Base-by-base conservation (phyloP, 2,888 invertebrate genomes). In the Torymus tubicola region DNA sequence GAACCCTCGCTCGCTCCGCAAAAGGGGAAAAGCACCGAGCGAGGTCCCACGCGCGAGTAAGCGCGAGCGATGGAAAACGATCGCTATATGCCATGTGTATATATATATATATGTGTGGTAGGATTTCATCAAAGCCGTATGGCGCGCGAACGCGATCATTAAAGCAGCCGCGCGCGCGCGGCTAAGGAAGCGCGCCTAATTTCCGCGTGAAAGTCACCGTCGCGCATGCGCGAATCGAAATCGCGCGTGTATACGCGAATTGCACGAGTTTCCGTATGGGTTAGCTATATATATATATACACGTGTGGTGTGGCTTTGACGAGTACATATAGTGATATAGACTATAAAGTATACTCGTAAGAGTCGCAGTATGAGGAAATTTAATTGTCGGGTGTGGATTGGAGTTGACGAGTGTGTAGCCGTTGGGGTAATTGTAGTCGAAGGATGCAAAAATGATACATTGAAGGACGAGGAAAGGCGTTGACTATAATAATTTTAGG, bases 191-290 rank as follows among this genome's bases (percentile, higher is more conserved):
- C 75, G 16, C 77, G 70, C 70, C 77, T 63, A 69, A 70, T 77
- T 77, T 77, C 77, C 77, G 69, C 69, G 77, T 77, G 77, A 77
- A 77, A 77, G 77, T 74, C 67, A 18, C 24, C 52, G 55, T 53
- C 24, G 16, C 24, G 55, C 24, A 1, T 57, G 10, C 31, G 8
- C 18, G 50, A 70, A 70, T 60, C 50, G 70, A 58, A 69, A 69
- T 42, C 69, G 57, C 69, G 57, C 31, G 42, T 31, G 18, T 21
- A 24, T 14, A 0, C 11, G 69, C 58, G 50, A 12, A 16, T 58
- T 58, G 31, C 31, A 8, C 31, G 31, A 31, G 31, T 31, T 31
- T 31, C 31, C 31, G 31, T 8, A 31, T 31, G 31, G 31, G 31
- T 8, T 31, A 8, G 31, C 5, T 1, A 1, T 1, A 3, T n/a